Conservation (phyloP, 2,888 invertebrate genomes). For the Dorcus hopei region DNA sequence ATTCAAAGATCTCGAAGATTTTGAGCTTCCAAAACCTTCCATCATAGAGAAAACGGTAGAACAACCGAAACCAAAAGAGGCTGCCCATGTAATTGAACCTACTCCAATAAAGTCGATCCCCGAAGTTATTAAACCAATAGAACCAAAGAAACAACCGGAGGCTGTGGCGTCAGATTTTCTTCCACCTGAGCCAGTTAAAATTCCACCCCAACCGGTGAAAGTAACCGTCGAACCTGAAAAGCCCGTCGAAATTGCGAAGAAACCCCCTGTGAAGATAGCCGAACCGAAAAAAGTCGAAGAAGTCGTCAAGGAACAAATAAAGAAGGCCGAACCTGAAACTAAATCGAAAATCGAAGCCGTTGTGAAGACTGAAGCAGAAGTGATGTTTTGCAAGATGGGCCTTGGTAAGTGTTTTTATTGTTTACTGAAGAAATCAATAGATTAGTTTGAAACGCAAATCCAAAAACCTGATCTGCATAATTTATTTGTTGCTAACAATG, state of each 20-base stretch:
- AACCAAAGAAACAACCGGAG: slow-evolving; percentile 10
- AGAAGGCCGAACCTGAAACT: slow-evolving; percentile 12
- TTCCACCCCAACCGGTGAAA: slow-evolving; percentile 5
- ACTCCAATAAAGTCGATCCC: slow-evolving; percentile 15
- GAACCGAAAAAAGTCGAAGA: slow-evolving; percentile 3
- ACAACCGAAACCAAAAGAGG: slow-evolving; percentile 13
- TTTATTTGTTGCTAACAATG: background rate
- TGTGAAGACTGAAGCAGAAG: slow-evolving; percentile 53
- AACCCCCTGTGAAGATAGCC: slow-evolving; percentile 1
- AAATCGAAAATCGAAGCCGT: slow-evolving; percentile 17
- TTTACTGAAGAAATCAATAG: background rate
- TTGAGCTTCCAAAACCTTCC: slow-evolving; percentile 28
- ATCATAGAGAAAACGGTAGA: slow-evolving; percentile 22
- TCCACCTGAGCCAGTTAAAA: slow-evolving; percentile 13
- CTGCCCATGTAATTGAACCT: slow-evolving; percentile 7
- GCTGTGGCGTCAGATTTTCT: background rate
- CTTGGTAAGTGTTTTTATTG: slow-evolving; percentile 54
- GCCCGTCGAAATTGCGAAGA: slow-evolving; percentile 34
- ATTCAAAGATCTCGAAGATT: slow-evolving; percentile 39
- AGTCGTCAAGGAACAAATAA: slow-evolving; percentile 5
- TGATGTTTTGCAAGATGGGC: slow-evolving; percentile 70
- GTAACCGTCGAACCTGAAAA: slow-evolving; percentile 32
- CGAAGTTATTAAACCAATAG: slow-evolving; percentile 25
- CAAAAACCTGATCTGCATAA: too few relatives aligned
- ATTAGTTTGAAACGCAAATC: background rate